Percentiles rank a stretch among this genome's conserved stretches.
These are phyloP conservation scores for Resseliella maxima DNA, from an alignment of 2,888 invertebrate genomes.

Conservation along the genomic window DNA sequence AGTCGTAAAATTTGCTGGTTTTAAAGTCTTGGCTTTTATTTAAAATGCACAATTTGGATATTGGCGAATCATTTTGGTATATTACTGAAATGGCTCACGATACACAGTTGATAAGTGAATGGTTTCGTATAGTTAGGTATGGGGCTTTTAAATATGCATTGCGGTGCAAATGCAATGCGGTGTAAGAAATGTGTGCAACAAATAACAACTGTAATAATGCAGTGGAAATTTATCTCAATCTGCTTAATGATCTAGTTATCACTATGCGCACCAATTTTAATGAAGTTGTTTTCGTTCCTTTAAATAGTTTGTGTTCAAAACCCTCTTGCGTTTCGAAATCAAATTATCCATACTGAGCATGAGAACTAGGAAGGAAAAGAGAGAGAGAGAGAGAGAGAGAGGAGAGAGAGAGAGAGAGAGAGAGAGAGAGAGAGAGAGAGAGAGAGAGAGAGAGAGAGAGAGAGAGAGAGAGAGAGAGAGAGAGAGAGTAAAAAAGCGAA, in stretches of 20 bases:
- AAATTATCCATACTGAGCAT: not conserved
- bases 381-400: not conserved
- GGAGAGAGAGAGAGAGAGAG: not conserved
- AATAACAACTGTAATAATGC: not conserved
- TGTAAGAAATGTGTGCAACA: not conserved
- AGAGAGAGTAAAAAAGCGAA: not conserved
- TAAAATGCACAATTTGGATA: not conserved
- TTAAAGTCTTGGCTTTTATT: not conserved
- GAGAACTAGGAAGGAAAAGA: not conserved
- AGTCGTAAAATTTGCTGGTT: conserved; percentile 15
- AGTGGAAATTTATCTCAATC: not conserved
- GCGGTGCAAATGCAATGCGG: not conserved
- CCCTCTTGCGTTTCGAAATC: not conserved
- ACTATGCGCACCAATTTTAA: not conserved
- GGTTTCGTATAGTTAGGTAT: not conserved
- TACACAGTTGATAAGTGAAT: not conserved
- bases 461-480: not conserved
- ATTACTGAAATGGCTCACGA: not conserved
- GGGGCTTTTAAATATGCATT: not conserved
- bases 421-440: not conserved
- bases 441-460: not conserved
- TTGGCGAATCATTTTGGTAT: not conserved
- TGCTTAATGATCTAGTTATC: conserved; percentile 42
- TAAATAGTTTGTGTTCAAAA: not conserved
- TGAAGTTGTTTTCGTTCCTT: not conserved